Evolutionary conservation across 2,113 vertebrate species (phyloP), one percentile per base, ranked within the genome.

Genomic region (Calyptommatus sinebrachiatus): DNA sequence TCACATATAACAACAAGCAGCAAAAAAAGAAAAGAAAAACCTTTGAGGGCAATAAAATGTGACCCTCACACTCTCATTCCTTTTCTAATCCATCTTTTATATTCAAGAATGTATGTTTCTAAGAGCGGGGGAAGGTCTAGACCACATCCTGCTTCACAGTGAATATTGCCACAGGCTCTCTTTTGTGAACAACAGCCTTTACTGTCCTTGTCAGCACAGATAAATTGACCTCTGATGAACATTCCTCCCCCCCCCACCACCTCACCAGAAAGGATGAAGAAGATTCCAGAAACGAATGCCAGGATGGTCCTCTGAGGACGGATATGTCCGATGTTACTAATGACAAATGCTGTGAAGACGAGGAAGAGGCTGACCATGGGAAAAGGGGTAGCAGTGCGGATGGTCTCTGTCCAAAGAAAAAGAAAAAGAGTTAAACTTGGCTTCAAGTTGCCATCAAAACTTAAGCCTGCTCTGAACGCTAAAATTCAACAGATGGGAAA

Each of bases 331-430:
- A 98, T 96, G 93, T 96, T 97, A 90, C 97, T 98, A 89, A 98
- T 97, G 90, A 98, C 92, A 76, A 98, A 97, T 86, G 96, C 97
- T 0, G 96, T 96, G 93, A 98, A 97, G 86, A 98, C 97, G n/a
- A 98, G 96, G 87, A 98, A 97, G 84, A 98, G 94, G 29, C 97
- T 97, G 75, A 98, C 95, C 97, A 97, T 97, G 20, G 97, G 97
- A 86, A 97, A 97, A 8, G 97, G 97, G 0, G 97, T 97, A 73
- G 97, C 97, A 0, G 96, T 97, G 26, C 97, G 95, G 16, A 97
- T 96, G 66, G 97, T 97, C 87, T 97, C 97, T 97, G 91, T 28
- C 41, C 70, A 62, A 31, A 5, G 41, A 29, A 20, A 71, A 1
- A 16, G 9, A 10, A 16, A 10, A 31, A 68, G 62, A 31, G 7